These are phyloP conservation scores for Platorchestia sp. DNA, from an alignment of 1,140 invertebrate species.

Conservation along the genomic window DNA sequence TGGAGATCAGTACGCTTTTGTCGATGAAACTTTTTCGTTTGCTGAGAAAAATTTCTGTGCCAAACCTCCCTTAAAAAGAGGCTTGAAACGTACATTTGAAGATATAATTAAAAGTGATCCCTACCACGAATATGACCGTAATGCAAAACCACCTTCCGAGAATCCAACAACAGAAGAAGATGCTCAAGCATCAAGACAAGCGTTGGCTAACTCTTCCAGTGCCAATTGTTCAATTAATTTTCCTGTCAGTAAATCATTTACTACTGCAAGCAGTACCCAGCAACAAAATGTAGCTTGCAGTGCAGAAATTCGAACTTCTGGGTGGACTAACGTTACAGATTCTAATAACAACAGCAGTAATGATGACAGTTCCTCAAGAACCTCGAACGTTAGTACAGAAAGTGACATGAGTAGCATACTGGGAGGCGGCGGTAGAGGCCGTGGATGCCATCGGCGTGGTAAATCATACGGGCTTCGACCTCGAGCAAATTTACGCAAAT, in stretches of 20 bases:
- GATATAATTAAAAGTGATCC: constrained; percentile 30
- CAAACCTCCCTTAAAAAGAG: constrained; percentile 5
- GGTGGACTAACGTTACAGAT: background rate
- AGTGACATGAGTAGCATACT: background rate
- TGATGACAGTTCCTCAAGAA: background rate
- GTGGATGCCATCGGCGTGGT: background rate
- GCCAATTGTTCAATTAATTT: background rate
- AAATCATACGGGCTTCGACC: constrained; percentile 52
- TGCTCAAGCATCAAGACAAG: background rate
- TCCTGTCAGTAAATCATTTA: background rate
- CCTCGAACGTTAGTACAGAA: background rate
- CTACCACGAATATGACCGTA: background rate
- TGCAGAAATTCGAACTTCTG: background rate
- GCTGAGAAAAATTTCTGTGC: background rate
- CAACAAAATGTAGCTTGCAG: background rate
- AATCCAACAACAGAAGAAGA: background rate
- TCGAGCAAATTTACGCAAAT: constrained; percentile 42
- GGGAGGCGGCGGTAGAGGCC: background rate
- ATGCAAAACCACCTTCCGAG: background rate
- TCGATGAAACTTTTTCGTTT: constrained; percentile 2
- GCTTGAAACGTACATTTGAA: background rate
- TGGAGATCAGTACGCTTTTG: constrained; percentile 13
- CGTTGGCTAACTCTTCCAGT: background rate
- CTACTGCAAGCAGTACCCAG: background rate
- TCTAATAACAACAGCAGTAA: constrained; percentile 26